Evolutionary conservation across 2,888 invertebrate species (phyloP), one percentile per base, ranked within the genome.

Genomic region (Hartigia nigra): DNA sequence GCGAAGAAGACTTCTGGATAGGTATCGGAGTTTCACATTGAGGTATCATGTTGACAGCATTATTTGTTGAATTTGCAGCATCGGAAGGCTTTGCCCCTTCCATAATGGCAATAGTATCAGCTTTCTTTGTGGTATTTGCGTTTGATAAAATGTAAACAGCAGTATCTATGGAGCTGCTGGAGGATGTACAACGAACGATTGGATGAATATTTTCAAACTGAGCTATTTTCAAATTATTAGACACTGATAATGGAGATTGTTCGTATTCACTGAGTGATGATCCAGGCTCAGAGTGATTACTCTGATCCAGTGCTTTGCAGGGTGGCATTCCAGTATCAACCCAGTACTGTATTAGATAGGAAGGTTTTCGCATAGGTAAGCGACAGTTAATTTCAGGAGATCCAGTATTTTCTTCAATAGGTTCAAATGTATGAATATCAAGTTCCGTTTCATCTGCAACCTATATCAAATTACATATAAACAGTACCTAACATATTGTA

Each of bases 141-240:
- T 89, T 89, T 4, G 89, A 87, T 72, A 86, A 81, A 69, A 91
- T 89, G 74, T 91, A 90, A 32, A 82, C 86, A 1, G 86, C 86
- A 14, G 91, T 90, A 74, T 91, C 86, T 3, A 91, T 86, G 37
- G 90, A 89, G 76, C 86, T 89, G 31, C 74, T 79, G 5, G 85
- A 86, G 12, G 79, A 84, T 14, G 77, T 78, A n/a, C 23, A 75
- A 69, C 74, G 37, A 55, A 55, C 39, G 23, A 23, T 23, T 55
- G 55, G 9, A 23, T 55, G 55, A 55, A 55, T 55, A 3, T 1
- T 31, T n/a, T 31, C 32, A 12, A 39, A 36, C 14, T 76, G 72
- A 69, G 69, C 32, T 31, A 74, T 23, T 12, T 55, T 14, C 12
- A 69, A 72, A 75, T 32, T 31, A 14, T 36, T 70, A 23, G 39